A percentile compares a stretch with the other conserved stretches of the same genome.
Conservation (phyloP, 2,797 vertebrate genomes). For the Rhinogobio ventralis region DNA sequence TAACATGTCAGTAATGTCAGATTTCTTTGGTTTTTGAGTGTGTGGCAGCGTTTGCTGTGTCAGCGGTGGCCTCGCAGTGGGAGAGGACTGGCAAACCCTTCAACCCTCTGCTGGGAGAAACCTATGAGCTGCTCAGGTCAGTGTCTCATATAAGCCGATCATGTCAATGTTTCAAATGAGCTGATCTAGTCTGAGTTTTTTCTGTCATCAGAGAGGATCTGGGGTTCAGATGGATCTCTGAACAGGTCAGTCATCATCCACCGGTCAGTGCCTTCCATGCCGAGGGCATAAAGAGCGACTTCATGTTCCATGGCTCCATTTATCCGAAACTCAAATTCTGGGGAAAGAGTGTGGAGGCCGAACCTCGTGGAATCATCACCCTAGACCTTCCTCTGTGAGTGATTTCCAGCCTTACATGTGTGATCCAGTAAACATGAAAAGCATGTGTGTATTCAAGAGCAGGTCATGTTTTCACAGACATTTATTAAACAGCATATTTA, state of each 20-base stretch:
- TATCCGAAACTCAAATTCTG: slow-evolving; percentile 99
- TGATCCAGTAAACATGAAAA: background rate
- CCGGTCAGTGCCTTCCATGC: slow-evolving; percentile 97
- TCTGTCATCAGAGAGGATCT: slow-evolving; percentile 87
- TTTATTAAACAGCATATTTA: background rate
- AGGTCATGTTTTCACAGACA: background rate
- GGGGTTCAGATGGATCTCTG: slow-evolving; percentile 94
- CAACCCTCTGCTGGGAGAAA: slow-evolving; percentile 96
- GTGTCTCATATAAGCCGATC: slow-evolving; percentile 1
- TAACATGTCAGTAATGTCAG: background rate
- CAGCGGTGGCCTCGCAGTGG: slow-evolving; percentile 98
- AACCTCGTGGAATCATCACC: slow-evolving; percentile 95
- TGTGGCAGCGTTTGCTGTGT: slow-evolving; percentile 96
- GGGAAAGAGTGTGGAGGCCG: slow-evolving; percentile 98
- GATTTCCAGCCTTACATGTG: background rate
- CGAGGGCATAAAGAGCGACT: slow-evolving; percentile 91
- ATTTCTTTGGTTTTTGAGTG: slow-evolving; percentile 77
- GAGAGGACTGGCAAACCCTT: slow-evolving; percentile 98
- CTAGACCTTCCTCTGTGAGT: slow-evolving; percentile 95
- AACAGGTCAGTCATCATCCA: slow-evolving; percentile 98
- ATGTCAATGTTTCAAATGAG: background rate
- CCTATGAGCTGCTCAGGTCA: slow-evolving; percentile 94
- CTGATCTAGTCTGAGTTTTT: slow-evolving; percentile 12
- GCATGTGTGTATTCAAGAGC: background rate
- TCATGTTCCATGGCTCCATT: slow-evolving; percentile 96